These are phyloP conservation scores for Oscheius sp. DNA, from an alignment of 2,888 invertebrate species.

Conservation along the genomic window DNA sequence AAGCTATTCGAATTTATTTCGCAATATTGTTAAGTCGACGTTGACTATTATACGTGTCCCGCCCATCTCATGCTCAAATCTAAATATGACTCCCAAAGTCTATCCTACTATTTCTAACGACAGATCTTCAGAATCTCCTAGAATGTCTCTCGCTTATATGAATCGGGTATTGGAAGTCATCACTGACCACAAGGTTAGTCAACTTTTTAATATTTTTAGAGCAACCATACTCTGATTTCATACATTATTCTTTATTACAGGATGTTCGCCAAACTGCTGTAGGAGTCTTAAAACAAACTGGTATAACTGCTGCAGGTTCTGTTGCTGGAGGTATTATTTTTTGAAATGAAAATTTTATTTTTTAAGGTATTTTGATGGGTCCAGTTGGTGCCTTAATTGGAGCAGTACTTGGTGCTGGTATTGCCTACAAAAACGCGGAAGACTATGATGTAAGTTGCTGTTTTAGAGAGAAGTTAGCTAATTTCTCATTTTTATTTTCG, in stretches of 20 bases:
- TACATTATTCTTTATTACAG: conserved; percentile 10
- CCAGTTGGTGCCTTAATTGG: conserved; percentile 28
- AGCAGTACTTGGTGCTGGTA: conserved; percentile 7
- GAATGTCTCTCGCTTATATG: conserved; percentile 29
- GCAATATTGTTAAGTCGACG: too few species aligned
- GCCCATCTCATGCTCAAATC: too few species aligned
- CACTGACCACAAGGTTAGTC: conserved; percentile 20
- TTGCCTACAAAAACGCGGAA: conserved; percentile 20
- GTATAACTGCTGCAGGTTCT: conserved; percentile 24
- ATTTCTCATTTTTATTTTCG: too few species aligned
- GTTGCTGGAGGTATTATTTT: conserved; percentile 19
- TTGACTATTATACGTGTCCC: too few species aligned
- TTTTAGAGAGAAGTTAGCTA: background rate
- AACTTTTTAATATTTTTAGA: background rate
- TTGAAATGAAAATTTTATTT: background rate
- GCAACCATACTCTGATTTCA: background rate
- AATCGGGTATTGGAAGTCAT: conserved; percentile 26
- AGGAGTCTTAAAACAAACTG: conserved; percentile 29
- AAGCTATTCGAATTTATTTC: too few species aligned
- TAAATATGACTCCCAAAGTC: too few species aligned
- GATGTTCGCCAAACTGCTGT: conserved; percentile 8
- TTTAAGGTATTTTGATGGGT: conserved; percentile 12
- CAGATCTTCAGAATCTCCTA: conserved; percentile 8
- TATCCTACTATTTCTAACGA: background rate
- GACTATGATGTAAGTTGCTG: conserved; percentile 15